Conservation (phyloP, 2,797 vertebrate species). For the Carapus acus region DNA sequence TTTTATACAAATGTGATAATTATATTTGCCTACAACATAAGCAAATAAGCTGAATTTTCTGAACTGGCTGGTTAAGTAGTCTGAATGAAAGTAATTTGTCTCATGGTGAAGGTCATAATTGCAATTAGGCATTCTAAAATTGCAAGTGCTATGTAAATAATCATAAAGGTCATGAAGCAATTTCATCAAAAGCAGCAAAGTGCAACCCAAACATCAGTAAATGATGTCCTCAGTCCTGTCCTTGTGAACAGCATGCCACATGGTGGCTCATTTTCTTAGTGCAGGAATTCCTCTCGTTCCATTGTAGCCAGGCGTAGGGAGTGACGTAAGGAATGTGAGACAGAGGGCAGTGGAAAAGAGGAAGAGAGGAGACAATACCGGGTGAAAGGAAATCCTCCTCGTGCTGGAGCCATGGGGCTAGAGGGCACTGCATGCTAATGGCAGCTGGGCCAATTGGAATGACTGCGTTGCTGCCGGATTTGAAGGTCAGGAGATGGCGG, state of each 20-base stretch:
- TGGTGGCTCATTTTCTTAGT: constrained; percentile 67
- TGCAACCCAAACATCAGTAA: constrained; percentile 44
- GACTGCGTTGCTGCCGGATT: constrained; percentile 76
- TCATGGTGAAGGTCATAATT: constrained; percentile 20
- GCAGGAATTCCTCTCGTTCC: constrained; percentile 60
- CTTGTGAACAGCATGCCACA: constrained; percentile 67
- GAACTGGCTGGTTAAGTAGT: constrained; percentile 1
- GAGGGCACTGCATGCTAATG: constrained; percentile 81
- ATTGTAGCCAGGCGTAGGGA: constrained; percentile 55
- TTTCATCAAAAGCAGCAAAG: constrained; percentile 32
- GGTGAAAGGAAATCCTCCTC: constrained; percentile 75
- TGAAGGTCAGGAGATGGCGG: constrained; percentile 80
- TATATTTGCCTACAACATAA: neutral
- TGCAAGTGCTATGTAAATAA: constrained; percentile 8
- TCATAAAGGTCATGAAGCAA: constrained; percentile 19
- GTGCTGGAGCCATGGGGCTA: constrained; percentile 69
- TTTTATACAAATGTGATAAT: neutral
- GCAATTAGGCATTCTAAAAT: constrained; percentile 21
- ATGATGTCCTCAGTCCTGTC: constrained; percentile 56
- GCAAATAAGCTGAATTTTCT: neutral
- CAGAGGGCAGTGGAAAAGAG: constrained; percentile 65
- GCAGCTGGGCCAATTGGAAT: constrained; percentile 76
- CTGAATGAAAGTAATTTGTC: constrained; percentile 1
- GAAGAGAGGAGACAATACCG: constrained; percentile 70
- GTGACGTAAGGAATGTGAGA: constrained; percentile 55